A percentile compares a stretch with the other conserved stretches of the same genome.
These are phyloP conservation scores for Pheosia tremula DNA, from an alignment of 2,888 invertebrate species.

Conservation along the genomic window DNA sequence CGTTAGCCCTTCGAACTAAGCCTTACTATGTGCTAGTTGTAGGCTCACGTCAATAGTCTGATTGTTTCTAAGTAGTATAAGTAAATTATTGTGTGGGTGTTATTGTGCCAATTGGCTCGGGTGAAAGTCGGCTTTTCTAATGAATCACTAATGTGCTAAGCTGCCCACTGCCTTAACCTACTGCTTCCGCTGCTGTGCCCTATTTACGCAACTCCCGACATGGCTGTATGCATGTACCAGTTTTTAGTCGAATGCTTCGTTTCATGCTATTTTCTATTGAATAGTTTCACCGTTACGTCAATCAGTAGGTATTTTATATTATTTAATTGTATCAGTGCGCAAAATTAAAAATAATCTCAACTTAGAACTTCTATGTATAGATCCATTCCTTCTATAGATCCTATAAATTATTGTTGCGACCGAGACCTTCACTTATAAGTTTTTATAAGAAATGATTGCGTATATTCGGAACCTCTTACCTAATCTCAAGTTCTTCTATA, in stretches of 20 bases:
- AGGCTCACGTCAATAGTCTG: too few relatives aligned
- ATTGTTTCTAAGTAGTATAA: slow-evolving; percentile 31
- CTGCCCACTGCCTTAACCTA: slow-evolving; percentile 62
- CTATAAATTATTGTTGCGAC: too few relatives aligned
- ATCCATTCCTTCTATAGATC: too few relatives aligned
- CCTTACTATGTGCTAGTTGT: too few relatives aligned
- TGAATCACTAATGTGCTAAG: slow-evolving; percentile 67
- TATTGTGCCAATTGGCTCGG: slow-evolving; percentile 62
- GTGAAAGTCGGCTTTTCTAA: slow-evolving; percentile 64
- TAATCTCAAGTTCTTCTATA: too few relatives aligned
- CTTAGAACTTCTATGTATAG: too few relatives aligned
- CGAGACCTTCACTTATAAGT: too few relatives aligned
- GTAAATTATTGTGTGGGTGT: slow-evolving; percentile 49
- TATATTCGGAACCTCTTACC: too few relatives aligned
- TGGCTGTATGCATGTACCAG: slow-evolving; percentile 15
- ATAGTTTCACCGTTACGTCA: slow-evolving; percentile 12
- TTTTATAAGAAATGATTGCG: too few relatives aligned
- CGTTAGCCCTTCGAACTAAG: too few relatives aligned
- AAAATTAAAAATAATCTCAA: too few relatives aligned
- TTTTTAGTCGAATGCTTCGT: slow-evolving; percentile 18
- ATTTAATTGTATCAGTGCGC: not conserved
- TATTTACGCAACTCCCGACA: slow-evolving; percentile 64
- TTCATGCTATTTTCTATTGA: slow-evolving; percentile 23
- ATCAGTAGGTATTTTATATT: not conserved
- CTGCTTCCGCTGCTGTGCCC: slow-evolving; percentile 63